These are phyloP conservation scores for Andrena trimmerana DNA, from an alignment of 2,888 invertebrate genomes.

Conservation along the genomic window DNA sequence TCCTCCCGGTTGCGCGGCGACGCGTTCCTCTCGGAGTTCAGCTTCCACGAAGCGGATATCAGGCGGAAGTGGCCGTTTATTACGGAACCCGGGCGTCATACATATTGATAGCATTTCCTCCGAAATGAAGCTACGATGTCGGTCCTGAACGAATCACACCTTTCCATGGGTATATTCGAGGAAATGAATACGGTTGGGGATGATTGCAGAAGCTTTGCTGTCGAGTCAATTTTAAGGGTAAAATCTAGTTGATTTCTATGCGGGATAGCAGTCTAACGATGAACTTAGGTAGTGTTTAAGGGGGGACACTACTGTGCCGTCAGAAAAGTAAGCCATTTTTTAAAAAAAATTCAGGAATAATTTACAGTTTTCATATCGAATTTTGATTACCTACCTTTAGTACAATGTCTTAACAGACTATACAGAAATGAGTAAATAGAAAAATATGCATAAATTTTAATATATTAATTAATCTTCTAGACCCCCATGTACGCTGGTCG, in stretches of 20 bases:
- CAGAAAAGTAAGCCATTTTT: no score
- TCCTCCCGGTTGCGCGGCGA: not conserved
- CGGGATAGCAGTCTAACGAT: not conserved
- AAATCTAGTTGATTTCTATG: not conserved
- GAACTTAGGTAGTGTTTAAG: not conserved
- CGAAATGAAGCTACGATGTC: not conserved
- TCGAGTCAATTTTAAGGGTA: not conserved
- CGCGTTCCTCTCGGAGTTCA: slow-evolving; percentile 9
- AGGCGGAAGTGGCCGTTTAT: slow-evolving; percentile 19
- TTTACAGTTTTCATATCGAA: no score
- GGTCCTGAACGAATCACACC: not conserved
- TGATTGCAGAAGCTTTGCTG: not conserved
- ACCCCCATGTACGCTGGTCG: no score
- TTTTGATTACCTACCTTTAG: no score
- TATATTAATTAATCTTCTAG: no score
- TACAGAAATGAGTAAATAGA: no score
- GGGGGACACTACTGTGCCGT: no score
- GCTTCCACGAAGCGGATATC: slow-evolving; percentile 14
- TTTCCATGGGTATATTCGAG: not conserved
- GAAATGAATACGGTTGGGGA: slow-evolving; percentile 1
- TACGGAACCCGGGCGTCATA: not conserved
- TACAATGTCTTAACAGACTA: no score
- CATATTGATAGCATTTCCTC: slow-evolving; percentile 24
- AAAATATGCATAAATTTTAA: no score
- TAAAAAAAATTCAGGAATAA: no score